A percentile compares a stretch with the other conserved stretches of the same genome.
phyloP scores from a whole-genome alignment of 1,140 invertebrate genomes.

The Nasonia vitripennis region DNA sequence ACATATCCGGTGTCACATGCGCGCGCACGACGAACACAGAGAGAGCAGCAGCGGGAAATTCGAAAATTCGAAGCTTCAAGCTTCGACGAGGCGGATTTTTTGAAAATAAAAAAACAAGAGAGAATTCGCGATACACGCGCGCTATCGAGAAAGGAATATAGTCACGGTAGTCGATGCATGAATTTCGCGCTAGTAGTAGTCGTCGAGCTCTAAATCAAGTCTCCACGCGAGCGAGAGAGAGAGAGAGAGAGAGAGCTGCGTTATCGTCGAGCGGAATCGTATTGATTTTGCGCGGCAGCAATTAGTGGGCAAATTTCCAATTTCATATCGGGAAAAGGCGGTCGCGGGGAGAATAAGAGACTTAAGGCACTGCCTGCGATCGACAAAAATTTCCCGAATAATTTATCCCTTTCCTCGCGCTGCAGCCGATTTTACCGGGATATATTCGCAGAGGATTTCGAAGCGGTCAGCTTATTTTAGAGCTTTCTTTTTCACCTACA shows the following conservation, averaged over 20 bases:
- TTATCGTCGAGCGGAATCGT: neutral
- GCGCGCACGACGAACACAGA: too few species aligned
- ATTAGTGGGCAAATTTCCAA: constrained; percentile 52
- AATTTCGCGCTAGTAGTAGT: constrained; percentile 26
- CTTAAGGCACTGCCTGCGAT: neutral
- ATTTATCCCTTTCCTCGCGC: neutral
- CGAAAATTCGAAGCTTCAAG: too few species aligned
- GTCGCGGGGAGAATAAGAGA: neutral
- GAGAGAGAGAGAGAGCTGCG: too few species aligned
- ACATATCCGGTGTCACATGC: too few species aligned
- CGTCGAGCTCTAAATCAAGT: constrained; percentile 31
- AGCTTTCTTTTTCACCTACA: too few species aligned
- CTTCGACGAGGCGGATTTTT: too few species aligned
- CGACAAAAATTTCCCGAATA: constrained; percentile 8
- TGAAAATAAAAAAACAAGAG: neutral
- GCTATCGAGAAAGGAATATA: neutral
- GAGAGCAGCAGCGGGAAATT: too few species aligned
- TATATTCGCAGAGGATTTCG: neutral
- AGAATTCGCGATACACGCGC: neutral
- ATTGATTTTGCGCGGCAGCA: constrained; percentile 39
- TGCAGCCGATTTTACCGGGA: neutral
- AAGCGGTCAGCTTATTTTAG: too few species aligned
- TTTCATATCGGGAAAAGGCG: constrained; percentile 33
- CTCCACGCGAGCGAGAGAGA: too few species aligned
- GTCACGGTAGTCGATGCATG: neutral